Base-by-base conservation (phyloP, 2,888 invertebrate genomes). In the Allophyes oxyacanthae region DNA sequence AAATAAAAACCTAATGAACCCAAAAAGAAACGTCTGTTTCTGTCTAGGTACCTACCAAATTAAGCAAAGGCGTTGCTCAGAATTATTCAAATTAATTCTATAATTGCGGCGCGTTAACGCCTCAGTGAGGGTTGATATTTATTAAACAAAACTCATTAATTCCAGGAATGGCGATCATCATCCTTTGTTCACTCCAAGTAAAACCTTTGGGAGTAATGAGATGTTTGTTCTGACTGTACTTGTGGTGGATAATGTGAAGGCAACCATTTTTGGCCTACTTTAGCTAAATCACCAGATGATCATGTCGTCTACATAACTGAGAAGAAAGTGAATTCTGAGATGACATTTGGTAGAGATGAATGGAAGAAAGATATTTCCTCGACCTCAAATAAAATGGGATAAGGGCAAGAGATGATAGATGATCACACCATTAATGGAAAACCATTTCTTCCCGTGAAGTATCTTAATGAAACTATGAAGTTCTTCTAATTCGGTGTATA, bases 81-180 rank as follows among this genome's bases (percentile, higher is more conserved):
- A 77, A 74, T 75, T 78, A 75, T 75, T 75, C 57, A 75, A 75
- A 75, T 75, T 75, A 78, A 75, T 66, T 72, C 76, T 78, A 74
- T 78, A 78, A 78, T 81, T 73, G 66, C 48, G 42, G 37, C 48
- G 51, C 64, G 67, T 77, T 69, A 75, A 71, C 67, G 60, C 77
- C 58, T 41, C 61, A 57, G 50, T 56, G 74, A 58, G 70, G 72
- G 68, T 60, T 70, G 64, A 64, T 75, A 64, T 72, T 71, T 78
- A 79, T 74, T 72, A 72, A 78, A 78, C 77, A 79, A 78, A 77
- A 65, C 64, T 59, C 82, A 79, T 81, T 79, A 74, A 76, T 70
- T 65, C 49, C 64, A 72, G 78, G 72, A 62, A 74, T 75, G 46
- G 77, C 51, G 42, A 70, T 65, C 67, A 70, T 77, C 71, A 61